These are phyloP conservation scores for Sphecodes monilicornis DNA, from an alignment of 2,888 invertebrate species.

Conservation along the genomic window DNA sequence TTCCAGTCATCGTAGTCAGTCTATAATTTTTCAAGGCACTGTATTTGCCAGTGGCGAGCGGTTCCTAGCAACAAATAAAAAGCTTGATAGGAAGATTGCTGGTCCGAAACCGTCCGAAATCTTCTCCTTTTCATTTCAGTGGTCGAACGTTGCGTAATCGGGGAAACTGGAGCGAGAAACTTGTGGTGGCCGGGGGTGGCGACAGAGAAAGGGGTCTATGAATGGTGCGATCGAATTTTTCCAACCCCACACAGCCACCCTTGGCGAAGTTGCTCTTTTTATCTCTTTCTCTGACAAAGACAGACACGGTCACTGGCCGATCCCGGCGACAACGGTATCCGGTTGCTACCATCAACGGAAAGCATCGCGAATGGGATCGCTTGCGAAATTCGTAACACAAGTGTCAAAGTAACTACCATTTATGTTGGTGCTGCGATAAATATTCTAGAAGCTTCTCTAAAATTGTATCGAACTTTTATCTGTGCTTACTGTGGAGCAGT, in stretches of 20 bases:
- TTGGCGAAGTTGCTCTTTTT: slow-evolving; percentile 31
- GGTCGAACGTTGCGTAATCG: slow-evolving; percentile 9
- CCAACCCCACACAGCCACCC: background rate
- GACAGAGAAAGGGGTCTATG: background rate
- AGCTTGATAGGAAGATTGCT: no score
- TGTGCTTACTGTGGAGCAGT: no score
- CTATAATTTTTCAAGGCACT: no score
- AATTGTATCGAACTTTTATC: background rate
- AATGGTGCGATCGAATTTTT: slow-evolving; percentile 9
- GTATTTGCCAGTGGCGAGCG: no score
- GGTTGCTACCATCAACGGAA: background rate
- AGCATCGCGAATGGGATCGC: slow-evolving; percentile 1
- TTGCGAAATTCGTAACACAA: background rate
- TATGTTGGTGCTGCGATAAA: no score
- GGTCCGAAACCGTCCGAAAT: background rate
- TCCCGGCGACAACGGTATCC: slow-evolving; percentile 3
- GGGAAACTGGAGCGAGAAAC: background rate
- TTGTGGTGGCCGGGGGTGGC: background rate
- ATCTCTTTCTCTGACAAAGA: slow-evolving; percentile 39
- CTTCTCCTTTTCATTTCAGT: background rate
- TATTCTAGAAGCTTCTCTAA: background rate
- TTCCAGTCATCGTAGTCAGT: no score
- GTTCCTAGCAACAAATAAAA: no score
- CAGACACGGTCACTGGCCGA: slow-evolving; percentile 36
- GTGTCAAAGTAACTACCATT: background rate